Evolutionary conservation across 1,140 invertebrate genomes (phyloP).

Genomic region (Nomia melanderi): DNA sequence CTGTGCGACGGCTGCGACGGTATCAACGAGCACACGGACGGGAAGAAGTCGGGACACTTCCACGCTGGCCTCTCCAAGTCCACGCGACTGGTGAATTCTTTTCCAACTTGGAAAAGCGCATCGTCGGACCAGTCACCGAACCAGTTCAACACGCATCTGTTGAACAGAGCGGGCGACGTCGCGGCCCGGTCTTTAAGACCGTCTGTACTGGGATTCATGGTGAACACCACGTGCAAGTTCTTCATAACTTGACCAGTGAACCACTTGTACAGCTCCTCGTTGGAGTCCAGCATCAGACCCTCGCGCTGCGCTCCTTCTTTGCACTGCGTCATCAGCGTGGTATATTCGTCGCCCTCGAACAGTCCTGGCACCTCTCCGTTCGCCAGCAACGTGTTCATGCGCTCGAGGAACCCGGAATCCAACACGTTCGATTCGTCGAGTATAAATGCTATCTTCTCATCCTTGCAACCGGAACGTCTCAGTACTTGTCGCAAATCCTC

Average conservation of each 20-base stretch:
- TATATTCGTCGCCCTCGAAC: slow-evolving; percentile 98
- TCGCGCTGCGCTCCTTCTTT: slow-evolving; percentile 99
- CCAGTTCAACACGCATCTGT: slow-evolving; percentile 99
- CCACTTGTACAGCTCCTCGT: slow-evolving; percentile 99
- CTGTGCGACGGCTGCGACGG: slow-evolving; percentile 90
- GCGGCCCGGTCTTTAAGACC: slow-evolving; percentile 98
- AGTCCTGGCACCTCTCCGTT: slow-evolving; percentile 99
- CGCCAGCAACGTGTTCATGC: slow-evolving; percentile 99
- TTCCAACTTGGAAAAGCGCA: slow-evolving; percentile 96
- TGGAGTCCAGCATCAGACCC: slow-evolving; percentile 98
- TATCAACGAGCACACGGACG: slow-evolving; percentile 90
- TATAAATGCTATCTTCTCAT: slow-evolving; percentile 99
- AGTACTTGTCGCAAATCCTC: slow-evolving; percentile 97
- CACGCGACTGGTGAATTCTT: slow-evolving; percentile 92
- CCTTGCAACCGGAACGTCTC: slow-evolving; percentile 96
- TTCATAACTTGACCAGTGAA: slow-evolving; percentile 99
- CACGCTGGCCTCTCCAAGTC: slow-evolving; percentile 92
- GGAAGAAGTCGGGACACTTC: slow-evolving; percentile 93
- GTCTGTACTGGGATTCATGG: slow-evolving; percentile 99
- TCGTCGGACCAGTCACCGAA: slow-evolving; percentile 99
- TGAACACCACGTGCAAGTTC: slow-evolving; percentile 99
- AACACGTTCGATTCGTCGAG: slow-evolving; percentile 99
- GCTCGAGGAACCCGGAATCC: slow-evolving; percentile 98
- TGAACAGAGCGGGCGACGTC: slow-evolving; percentile 99
- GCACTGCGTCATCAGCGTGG: slow-evolving; percentile 99